Evolutionary conservation across 1,140 invertebrate species (phyloP).

Genomic region (Zaprionus africanus): DNA sequence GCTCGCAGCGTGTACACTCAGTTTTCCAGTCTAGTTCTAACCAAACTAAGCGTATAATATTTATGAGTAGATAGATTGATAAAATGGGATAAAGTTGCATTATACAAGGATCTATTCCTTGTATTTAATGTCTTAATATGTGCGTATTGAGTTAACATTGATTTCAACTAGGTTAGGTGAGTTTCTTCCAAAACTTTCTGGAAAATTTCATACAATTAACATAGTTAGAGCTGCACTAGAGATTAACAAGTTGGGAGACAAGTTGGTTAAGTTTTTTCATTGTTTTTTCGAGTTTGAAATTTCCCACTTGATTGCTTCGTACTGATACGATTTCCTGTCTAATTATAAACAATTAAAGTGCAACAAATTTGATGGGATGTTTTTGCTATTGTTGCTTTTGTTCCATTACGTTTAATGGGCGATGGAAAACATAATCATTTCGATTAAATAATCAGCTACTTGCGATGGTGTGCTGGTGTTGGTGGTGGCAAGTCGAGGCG

Average conservation of each 20-base stretch:
- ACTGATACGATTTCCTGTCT: slow-evolving; percentile 62
- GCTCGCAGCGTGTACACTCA: not conserved
- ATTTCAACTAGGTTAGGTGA: not conserved
- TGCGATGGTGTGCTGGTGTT: slow-evolving; percentile 10
- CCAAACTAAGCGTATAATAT: not conserved
- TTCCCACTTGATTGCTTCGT: slow-evolving; percentile 57
- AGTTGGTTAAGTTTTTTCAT: not conserved
- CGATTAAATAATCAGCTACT: slow-evolving; percentile 79
- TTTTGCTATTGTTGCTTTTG: slow-evolving; percentile 38
- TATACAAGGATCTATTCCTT: not conserved
- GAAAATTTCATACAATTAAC: not conserved
- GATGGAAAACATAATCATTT: slow-evolving; percentile 77
- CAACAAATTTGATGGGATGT: slow-evolving; percentile 47
- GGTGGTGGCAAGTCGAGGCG: slow-evolving; percentile 28
- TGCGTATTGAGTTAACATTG: not conserved
- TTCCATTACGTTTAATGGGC: slow-evolving; percentile 64
- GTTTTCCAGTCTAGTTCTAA: not conserved
- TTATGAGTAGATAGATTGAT: not conserved
- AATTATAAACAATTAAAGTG: slow-evolving; percentile 67
- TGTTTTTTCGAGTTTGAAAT: slow-evolving; percentile 26
- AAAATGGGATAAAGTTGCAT: not conserved
- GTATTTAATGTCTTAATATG: not conserved
- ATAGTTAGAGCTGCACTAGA: not conserved
- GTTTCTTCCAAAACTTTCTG: slow-evolving; percentile 1
- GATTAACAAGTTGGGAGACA: not conserved